A percentile compares a stretch with the other conserved stretches of the same genome.
These are phyloP conservation scores for Coenonympha arcania DNA, from an alignment of 2,888 invertebrate genomes.

Conservation along the genomic window DNA sequence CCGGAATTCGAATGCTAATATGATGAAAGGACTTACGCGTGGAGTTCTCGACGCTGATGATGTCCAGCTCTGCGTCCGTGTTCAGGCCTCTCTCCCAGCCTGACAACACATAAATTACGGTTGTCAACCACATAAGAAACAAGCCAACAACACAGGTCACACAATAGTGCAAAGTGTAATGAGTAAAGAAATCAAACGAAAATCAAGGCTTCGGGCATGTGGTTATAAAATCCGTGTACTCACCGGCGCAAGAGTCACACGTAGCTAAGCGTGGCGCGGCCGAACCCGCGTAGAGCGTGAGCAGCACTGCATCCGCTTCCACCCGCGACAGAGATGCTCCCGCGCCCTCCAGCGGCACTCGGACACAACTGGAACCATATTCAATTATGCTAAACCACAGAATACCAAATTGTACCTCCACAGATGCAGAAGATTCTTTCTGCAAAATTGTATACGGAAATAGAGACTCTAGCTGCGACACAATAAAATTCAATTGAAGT, in stretches of 20 bases:
- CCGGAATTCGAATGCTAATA: neutral
- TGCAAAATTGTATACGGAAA: too few relatives aligned
- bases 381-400: too few relatives aligned
- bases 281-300: conserved; percentile 47
- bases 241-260: conserved; percentile 27
- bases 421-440: too few relatives aligned
- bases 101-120: conserved; percentile 29
- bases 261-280: conserved; percentile 20
- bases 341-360: conserved; percentile 53
- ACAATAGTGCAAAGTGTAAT: too few relatives aligned
- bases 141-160: too few relatives aligned
- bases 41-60: conserved; percentile 48
- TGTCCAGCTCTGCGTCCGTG: conserved; percentile 48
- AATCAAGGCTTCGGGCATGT: neutral
- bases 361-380: conserved; percentile 35
- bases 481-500: too few relatives aligned
- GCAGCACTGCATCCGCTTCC: conserved; percentile 42
- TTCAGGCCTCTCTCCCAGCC: conserved; percentile 47
- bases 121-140: too few relatives aligned
- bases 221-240: neutral
- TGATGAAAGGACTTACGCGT: conserved; percentile 37
- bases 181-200: too few relatives aligned
- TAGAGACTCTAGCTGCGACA: too few relatives aligned
- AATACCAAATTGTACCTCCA: too few relatives aligned
- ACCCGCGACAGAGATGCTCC: conserved; percentile 43